Evolutionary conservation across 2,113 vertebrate species (phyloP).

Genomic region (Heliornis fulica): DNA sequence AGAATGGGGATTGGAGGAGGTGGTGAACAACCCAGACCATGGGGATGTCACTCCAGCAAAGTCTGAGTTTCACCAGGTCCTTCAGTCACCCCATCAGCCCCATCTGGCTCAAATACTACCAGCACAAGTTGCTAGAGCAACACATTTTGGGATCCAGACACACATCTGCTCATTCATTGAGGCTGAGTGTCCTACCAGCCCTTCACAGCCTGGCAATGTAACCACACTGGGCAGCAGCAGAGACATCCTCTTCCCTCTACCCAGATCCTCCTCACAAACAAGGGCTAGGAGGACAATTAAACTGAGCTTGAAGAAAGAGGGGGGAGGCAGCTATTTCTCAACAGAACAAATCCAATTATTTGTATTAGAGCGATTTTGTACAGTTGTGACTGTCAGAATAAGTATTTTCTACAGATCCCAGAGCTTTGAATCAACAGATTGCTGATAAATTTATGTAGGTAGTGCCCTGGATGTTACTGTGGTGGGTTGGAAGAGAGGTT

Average conservation of each 20-base stretch:
- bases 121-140: background rate
- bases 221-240: background rate
- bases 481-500: background rate
- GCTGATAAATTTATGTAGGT: background rate
- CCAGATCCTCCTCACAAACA: background rate
- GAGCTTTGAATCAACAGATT: conserved; percentile 17
- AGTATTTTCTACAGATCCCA: background rate
- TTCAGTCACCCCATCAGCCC: background rate
- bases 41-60: background rate
- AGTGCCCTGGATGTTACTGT: background rate
- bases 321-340: background rate
- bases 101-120: background rate
- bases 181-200: background rate
- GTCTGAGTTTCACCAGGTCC: background rate
- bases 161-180: background rate
- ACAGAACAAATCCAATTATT: background rate
- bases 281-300: background rate
- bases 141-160: background rate
- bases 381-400: background rate
- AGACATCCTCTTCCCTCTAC: background rate
- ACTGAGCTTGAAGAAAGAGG: background rate
- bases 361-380: background rate
- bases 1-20: background rate
- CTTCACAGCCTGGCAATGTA: background rate
- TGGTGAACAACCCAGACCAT: background rate